Evolutionary conservation across 2,888 invertebrate species (phyloP), one percentile per base, ranked within the genome.

Genomic region (Caenorhabditis sp.): DNA sequence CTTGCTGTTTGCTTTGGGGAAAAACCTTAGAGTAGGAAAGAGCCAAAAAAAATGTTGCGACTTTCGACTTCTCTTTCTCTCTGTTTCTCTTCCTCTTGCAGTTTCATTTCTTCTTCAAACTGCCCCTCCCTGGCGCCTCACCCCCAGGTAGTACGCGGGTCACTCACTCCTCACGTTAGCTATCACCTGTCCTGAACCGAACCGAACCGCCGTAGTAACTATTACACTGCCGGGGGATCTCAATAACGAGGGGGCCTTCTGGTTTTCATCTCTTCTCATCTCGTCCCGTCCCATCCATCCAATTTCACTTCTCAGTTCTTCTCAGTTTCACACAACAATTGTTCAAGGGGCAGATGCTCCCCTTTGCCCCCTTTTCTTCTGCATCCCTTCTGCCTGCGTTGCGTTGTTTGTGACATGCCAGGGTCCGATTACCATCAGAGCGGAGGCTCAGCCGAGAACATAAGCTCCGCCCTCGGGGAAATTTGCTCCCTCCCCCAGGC

Each of bases 341-440:
- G 47, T 4, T 18, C 20, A 13, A 4, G 47, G 9, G 18, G 47
- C 47, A 47, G 47, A 47, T 47, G 47, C 47, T 47, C 47, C 18
- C 4, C 32, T 9, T 9, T 9, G 5, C 32, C 32, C 32, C 32
- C 32, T 9, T 9, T 32, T 32, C n/a, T n/a, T n/a, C n/a, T n/a
- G n/a, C n/a, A n/a, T 32, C 32, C 5, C 32, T 6, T 4, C 9
- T 32, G 32, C 32, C 32, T 4, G 47, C 13, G 24, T 11, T 18
- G 15, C 51, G 53, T 56, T 56, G 55, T 56, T 56, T 56, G 55
- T 56, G 55, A 56, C 55, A 32, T 47, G 18, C 47, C 18, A 20
- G 47, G 20, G 32, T 47, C n/a, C 47, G 47, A 47, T 47, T 47
- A 47, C 47, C 47, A 47, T 47, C 47, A 47, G 47, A 47, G 47